Base-by-base conservation (phyloP, 2,888 invertebrate genomes). In the Andrena bicolor region DNA sequence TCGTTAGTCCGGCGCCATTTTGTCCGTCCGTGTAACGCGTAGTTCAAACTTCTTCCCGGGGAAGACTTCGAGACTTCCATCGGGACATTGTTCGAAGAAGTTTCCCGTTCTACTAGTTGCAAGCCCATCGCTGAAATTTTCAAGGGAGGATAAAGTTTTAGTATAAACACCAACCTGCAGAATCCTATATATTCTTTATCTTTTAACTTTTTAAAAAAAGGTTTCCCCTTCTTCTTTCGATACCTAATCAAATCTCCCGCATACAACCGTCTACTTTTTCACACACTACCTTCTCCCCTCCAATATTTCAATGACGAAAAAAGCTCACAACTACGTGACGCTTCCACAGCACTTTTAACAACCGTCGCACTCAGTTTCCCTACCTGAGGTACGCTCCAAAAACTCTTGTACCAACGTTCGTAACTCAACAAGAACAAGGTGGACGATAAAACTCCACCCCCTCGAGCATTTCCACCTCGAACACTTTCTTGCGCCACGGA, bases 181-280 rank as follows among this genome's bases (percentile, higher is more conserved):
- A 56, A 72, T 61, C 28, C 86, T 83, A 76, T 88, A 81, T 87
- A 87, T 90, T 88, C 88, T 90, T 90, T 89, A 90, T 87, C 41
- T 16, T 41, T 41, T 41, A 13, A 41, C 41, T 16, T 41, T 16
- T 41, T 41, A 41, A 16, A 41, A 41, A 41, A 41, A 13, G 41
- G 41, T 41, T 41, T 13, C 10, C 13, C 3, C 41, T 41, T 16
- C 41, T 41, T 16, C 41, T 41, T 41, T 16, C 28, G 41, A n/a
- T 41, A 20, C 2, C 4, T 58, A 16, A 61, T 41, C 32, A n/a
- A 41, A 28, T 63, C 13, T 28, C 8, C 49, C 1, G 7, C n/a
- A 53, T 51, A 48, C 20, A 23, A 8, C 0, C 2, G 58, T 28
- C n/a, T 35, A 56, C 6, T 26, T 16, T n/a, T 41, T 20, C 16